These are phyloP conservation scores for Carcharodon carcharias DNA, from an alignment of 2,797 vertebrate species.

Conservation along the genomic window DNA sequence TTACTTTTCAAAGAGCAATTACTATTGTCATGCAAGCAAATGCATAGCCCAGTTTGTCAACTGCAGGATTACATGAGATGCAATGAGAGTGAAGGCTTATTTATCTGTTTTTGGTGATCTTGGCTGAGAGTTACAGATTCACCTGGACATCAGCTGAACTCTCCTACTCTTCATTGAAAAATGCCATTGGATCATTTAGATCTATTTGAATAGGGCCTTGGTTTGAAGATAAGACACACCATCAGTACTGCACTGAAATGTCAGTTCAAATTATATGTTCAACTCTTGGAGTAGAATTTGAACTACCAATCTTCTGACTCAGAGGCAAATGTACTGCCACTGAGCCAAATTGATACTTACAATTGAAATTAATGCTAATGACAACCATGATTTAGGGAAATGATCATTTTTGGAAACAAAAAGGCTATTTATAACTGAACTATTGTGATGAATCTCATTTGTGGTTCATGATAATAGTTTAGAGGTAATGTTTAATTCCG, in stretches of 20 bases:
- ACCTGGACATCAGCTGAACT: background rate
- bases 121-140: background rate
- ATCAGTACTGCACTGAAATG: background rate
- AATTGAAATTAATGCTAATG: background rate
- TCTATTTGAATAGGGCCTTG: background rate
- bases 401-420: background rate
- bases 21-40: background rate
- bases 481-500: too few relatives aligned
- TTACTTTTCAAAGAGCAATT: background rate
- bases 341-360: background rate
- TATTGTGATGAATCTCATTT: background rate
- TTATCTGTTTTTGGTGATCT: background rate
- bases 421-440: background rate
- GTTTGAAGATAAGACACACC: background rate
- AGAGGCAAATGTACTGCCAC: background rate
- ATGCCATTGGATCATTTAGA: background rate
- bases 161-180: background rate
- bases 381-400: background rate
- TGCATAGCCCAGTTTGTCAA: background rate
- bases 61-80: background rate
- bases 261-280: background rate
- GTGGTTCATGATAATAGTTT: too few relatives aligned
- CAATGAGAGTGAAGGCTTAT: background rate
- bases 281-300: background rate
- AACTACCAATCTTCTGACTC: background rate